A percentile compares a stretch with the other conserved stretches of the same genome.
These are phyloP conservation scores for Laticauda laticaudata DNA, from an alignment of 2,113 vertebrate genomes.

Conservation along the genomic window DNA sequence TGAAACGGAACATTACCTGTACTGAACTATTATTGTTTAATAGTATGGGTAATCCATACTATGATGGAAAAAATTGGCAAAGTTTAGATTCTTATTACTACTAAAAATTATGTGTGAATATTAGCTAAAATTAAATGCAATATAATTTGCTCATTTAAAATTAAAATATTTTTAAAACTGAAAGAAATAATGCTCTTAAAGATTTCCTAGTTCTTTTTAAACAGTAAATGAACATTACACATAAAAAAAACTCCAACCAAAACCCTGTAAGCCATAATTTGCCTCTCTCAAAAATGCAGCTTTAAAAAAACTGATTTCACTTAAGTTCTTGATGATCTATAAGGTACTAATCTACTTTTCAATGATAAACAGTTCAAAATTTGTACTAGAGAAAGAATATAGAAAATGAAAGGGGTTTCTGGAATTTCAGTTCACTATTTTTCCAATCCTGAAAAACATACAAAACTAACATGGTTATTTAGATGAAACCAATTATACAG, in stretches of 20 bases:
- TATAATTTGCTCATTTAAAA: not conserved
- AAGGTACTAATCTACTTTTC: not conserved
- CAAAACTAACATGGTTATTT: not conserved
- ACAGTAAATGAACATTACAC: not conserved
- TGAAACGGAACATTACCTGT: not conserved
- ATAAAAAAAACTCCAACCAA: not conserved
- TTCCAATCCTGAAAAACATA: not conserved
- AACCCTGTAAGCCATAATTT: not conserved
- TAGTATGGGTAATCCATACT: not conserved
- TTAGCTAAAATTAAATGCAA: not conserved
- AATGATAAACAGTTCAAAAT: not conserved
- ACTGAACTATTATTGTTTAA: not conserved
- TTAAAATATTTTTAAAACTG: not conserved
- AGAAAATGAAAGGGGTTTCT: not conserved
- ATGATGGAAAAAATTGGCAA: not conserved
- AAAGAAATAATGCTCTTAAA: not conserved
- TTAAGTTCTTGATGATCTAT: not conserved
- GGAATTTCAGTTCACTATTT: not conserved
- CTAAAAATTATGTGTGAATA: not conserved
- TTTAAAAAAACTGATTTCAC: not conserved
- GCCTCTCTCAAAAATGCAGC: not conserved
- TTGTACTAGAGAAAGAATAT: not conserved
- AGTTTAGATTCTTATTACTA: not conserved
- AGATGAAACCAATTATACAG: not conserved
- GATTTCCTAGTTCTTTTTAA: not conserved